Conservation (phyloP, 2,797 vertebrate species). For the Phoxinus dragarum region DNA sequence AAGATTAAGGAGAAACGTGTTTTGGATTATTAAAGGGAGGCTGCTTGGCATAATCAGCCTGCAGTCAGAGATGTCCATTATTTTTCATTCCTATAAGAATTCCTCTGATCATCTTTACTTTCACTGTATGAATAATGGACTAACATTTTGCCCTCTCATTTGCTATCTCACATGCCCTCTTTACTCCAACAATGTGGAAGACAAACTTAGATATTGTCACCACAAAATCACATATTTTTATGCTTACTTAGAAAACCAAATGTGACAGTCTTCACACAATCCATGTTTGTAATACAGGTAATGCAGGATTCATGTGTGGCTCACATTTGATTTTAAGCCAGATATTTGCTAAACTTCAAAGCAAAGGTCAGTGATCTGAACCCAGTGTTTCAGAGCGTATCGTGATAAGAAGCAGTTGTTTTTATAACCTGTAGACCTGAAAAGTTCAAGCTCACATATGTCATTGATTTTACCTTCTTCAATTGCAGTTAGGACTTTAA, state of each 20-base stretch:
- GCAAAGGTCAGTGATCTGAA: slow-evolving; percentile 6
- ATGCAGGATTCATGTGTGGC: slow-evolving; percentile 5
- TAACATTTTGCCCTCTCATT: not conserved
- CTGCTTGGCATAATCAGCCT: slow-evolving; percentile 46
- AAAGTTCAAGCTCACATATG: slow-evolving; percentile 25
- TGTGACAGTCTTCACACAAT: not conserved
- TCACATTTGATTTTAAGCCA: slow-evolving; percentile 23
- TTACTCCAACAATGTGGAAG: slow-evolving; percentile 45
- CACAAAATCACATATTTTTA: not conserved
- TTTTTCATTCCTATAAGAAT: slow-evolving; percentile 37
- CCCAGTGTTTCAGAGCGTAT: not conserved
- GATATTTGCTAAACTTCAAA: slow-evolving; percentile 1
- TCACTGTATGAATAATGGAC: slow-evolving; percentile 22
- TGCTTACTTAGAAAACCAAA: not conserved
- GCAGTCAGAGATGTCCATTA: slow-evolving; percentile 41
- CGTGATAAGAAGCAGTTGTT: slow-evolving; percentile 33
- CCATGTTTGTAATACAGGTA: not conserved
- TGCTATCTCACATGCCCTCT: slow-evolving; percentile 38
- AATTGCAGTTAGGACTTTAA: slow-evolving; percentile 11
- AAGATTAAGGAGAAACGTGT: slow-evolving; percentile 46
- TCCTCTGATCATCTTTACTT: slow-evolving; percentile 37
- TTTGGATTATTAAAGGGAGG: slow-evolving; percentile 53
- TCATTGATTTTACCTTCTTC: slow-evolving; percentile 42
- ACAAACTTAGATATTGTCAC: slow-evolving; percentile 50
- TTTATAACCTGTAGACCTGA: slow-evolving; percentile 14